Percentiles rank a stretch among this genome's conserved stretches.
Conservation (phyloP, 2,113 vertebrate species). For the Parotia lawesii region DNA sequence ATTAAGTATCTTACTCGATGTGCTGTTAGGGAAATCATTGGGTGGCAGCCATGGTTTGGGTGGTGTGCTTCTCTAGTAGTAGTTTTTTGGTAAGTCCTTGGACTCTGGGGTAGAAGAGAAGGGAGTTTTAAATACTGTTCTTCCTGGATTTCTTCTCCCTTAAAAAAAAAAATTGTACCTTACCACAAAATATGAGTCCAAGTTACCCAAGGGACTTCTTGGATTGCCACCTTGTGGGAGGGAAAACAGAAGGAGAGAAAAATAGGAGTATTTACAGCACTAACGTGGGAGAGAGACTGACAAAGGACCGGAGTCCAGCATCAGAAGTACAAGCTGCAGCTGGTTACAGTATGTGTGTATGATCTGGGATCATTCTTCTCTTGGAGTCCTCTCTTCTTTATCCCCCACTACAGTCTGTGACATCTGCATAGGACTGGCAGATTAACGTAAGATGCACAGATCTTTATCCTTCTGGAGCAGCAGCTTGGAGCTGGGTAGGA, state of each 20-base stretch:
- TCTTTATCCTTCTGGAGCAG: background rate
- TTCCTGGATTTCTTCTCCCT: background rate
- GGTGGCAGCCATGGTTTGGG: background rate
- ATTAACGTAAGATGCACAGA: background rate
- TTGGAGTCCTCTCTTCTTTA: background rate
- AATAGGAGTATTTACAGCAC: background rate
- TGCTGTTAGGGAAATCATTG: background rate
- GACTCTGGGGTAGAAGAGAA: background rate
- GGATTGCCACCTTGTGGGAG: accelerated
- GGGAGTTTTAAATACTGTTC: background rate
- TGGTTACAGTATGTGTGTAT: background rate
- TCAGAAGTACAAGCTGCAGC: background rate
- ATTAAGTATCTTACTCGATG: background rate
- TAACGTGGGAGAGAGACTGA: background rate
- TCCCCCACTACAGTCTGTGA: background rate
- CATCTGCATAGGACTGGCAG: background rate
- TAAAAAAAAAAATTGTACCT: background rate
- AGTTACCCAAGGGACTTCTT: background rate
- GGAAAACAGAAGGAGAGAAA: background rate
- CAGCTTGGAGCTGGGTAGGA: background rate
- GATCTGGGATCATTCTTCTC: background rate
- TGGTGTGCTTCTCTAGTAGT: background rate
- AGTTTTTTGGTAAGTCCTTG: background rate
- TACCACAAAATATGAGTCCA: accelerated
- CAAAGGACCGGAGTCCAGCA: accelerated